Evolutionary conservation across 2,113 vertebrate species (phyloP), one percentile per base, ranked within the genome.

Genomic region (Diadophis punctatus): DNA sequence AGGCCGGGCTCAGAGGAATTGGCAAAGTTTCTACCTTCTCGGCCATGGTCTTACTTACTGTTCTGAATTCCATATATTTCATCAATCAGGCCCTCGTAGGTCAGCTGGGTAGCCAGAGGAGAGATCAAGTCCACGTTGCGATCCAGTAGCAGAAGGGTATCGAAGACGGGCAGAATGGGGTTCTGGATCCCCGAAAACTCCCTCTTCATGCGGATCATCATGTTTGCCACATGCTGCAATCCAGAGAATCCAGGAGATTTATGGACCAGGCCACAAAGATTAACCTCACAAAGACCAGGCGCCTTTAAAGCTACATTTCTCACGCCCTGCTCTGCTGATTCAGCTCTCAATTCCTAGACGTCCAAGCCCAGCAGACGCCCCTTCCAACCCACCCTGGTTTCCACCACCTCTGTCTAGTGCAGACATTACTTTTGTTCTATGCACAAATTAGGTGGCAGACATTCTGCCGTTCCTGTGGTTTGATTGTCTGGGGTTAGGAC

Each of bases 121-220:
- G 99, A 99, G 63, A 99, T 97, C 92, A 99, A 97, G 80, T 99
- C 99, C 4, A 99, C 98, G 0, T 99, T 99, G 23, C 99, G 98
- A 96, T 99, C 99, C 87, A 99, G 97, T 91, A 99, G 86, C 93
- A 99, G 94, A 87, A 99, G 98, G 0, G 98, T 99, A 27, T 99
- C 99, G 22, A 99, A 99, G 91, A 99, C 98, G 0, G 99, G 99
- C 48, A 99, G 98, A 93, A 99, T 97, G 4, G 99, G 98, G 92
- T 98, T 99, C 93, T 99, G 99, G 96, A 98, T 99, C 58, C 99
- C 99, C 0, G 99, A 98, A 93, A 99, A 99, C 96, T 99, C 99
- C 0, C 99, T 98, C 97, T 99, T 99, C 99, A 99, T 99, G 95
- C 99, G 97, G 96, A 99, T 97, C 99, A 99, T 99, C 99, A 99